A percentile compares a stretch with the other conserved stretches of the same genome.
Conservation (phyloP, 2,888 invertebrate genomes). For the Drosophila mulleri region DNA sequence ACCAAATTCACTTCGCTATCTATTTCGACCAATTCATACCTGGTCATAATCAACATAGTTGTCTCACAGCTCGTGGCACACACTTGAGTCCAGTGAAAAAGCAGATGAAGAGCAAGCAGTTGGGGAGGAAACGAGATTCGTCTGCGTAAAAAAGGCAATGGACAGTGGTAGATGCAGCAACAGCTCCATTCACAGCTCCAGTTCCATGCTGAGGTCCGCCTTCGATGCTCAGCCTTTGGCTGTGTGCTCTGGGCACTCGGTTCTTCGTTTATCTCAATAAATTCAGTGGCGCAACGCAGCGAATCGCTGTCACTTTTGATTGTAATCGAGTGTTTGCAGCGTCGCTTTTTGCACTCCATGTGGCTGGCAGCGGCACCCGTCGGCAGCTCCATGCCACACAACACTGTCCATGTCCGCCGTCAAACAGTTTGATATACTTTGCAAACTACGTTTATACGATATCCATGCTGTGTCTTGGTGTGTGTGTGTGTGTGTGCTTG, state of each 20-base stretch:
- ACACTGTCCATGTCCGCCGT: conserved; percentile 35
- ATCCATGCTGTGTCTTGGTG: neutral
- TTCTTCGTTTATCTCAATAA: conserved; percentile 17
- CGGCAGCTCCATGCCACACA: conserved; percentile 1
- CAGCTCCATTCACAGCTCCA: neutral
- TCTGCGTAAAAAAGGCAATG: conserved; percentile 35
- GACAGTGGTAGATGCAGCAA: conserved; percentile 6
- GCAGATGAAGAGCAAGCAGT: neutral
- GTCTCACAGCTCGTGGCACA: neutral
- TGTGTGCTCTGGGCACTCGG: neutral
- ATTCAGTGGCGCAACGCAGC: conserved; percentile 36
- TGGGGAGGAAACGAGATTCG: conserved; percentile 36
- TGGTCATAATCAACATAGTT: neutral
- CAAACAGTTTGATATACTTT: conserved; percentile 77
- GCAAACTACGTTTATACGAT: conserved; percentile 53
- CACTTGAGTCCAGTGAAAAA: neutral
- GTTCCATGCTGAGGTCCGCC: neutral
- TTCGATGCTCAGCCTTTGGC: neutral
- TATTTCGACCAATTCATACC: neutral
- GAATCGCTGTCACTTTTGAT: conserved; percentile 75
- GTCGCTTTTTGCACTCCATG: conserved; percentile 41
- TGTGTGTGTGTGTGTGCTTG: conserved; percentile 60
- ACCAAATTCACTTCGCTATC: neutral
- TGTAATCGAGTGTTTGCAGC: conserved; percentile 74
- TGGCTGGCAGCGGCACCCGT: conserved; percentile 5